Percentiles rank a stretch among this genome's conserved stretches.
Conservation (phyloP, 2,888 invertebrate genomes). For the Diloba caeruleocephala region DNA sequence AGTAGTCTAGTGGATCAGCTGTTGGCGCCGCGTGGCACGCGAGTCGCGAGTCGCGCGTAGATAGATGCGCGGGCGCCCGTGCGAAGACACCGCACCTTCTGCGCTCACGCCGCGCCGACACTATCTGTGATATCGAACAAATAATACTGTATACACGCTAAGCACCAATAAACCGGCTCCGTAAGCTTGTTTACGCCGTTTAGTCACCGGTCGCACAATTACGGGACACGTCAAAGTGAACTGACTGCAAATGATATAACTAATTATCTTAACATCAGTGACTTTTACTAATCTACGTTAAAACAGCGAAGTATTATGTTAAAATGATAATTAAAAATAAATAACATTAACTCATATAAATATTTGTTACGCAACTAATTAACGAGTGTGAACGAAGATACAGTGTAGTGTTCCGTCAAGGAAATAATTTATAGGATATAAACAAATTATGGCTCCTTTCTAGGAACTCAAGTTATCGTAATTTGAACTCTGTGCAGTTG, state of each 20-base stretch:
- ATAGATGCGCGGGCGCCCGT: conserved; percentile 42
- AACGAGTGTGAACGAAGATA: conserved; percentile 50
- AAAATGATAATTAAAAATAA: conserved; percentile 29
- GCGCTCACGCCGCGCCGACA: conserved; percentile 53
- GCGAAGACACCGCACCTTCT: conserved; percentile 47
- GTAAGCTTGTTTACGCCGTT: conserved; percentile 69
- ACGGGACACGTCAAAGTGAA: conserved; percentile 55
- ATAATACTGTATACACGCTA: conserved; percentile 69
- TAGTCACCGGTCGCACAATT: conserved; percentile 57
- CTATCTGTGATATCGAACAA: conserved; percentile 61
- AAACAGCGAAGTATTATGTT: conserved; percentile 29
- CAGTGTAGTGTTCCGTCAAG: conserved; percentile 50
- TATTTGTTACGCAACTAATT: conserved; percentile 45
- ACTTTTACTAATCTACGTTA: conserved; percentile 9
- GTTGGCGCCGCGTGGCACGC: conserved; percentile 60
- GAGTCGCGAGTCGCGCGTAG: conserved; percentile 37
- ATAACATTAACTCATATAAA: conserved; percentile 13
- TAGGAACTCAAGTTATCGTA: conserved; percentile 48
- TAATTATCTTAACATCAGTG: conserved; percentile 35
- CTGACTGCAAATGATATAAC: conserved; percentile 53
- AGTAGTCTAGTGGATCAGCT: conserved; percentile 87
- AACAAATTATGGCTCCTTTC: conserved; percentile 58
- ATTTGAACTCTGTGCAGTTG: conserved; percentile 63
- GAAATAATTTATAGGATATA: conserved; percentile 51
- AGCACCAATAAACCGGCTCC: conserved; percentile 69